Evolutionary conservation across 2,888 invertebrate genomes (phyloP).

Genomic region (Thymelicus sylvestris): DNA sequence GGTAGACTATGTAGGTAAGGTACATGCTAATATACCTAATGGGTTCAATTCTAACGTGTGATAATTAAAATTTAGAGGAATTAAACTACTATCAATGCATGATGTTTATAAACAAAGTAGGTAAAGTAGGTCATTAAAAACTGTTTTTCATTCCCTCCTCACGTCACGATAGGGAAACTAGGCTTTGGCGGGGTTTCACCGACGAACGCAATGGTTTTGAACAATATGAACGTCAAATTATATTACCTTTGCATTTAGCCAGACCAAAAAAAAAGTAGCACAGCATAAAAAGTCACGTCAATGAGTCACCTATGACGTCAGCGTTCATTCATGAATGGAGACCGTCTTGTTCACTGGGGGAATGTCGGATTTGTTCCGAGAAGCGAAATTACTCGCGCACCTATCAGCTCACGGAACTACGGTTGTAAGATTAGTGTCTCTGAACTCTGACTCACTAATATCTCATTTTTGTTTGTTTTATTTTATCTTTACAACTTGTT

Average conservation of each 20-base stretch:
- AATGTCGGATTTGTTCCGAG: slow-evolving; percentile 52
- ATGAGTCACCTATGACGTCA: slow-evolving; percentile 48
- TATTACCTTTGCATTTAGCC: not conserved
- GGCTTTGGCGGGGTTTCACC: no score
- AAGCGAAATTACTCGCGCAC: slow-evolving; percentile 41
- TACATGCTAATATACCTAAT: not conserved
- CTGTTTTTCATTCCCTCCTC: not conserved
- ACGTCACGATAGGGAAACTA: no score
- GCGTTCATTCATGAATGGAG: slow-evolving; percentile 42
- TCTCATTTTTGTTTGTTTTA: slow-evolving; percentile 18
- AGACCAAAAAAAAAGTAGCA: slow-evolving; percentile 34
- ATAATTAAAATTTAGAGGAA: no score
- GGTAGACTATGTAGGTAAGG: no score
- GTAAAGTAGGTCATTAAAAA: no score
- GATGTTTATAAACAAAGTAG: no score
- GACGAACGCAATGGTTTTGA: no score
- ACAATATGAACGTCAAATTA: slow-evolving; percentile 1
- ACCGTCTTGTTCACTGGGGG: slow-evolving; percentile 30
- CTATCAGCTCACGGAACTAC: slow-evolving; percentile 45
- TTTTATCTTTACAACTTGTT: slow-evolving; percentile 20
- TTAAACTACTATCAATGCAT: no score
- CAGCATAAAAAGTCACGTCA: slow-evolving; percentile 19
- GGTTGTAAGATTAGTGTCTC: slow-evolving; percentile 33
- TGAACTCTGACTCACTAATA: slow-evolving; percentile 38
- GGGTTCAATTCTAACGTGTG: no score